phyloP scores from a whole-genome alignment of 2,797 vertebrate species.

The Pangasius sanitwongsei region DNA sequence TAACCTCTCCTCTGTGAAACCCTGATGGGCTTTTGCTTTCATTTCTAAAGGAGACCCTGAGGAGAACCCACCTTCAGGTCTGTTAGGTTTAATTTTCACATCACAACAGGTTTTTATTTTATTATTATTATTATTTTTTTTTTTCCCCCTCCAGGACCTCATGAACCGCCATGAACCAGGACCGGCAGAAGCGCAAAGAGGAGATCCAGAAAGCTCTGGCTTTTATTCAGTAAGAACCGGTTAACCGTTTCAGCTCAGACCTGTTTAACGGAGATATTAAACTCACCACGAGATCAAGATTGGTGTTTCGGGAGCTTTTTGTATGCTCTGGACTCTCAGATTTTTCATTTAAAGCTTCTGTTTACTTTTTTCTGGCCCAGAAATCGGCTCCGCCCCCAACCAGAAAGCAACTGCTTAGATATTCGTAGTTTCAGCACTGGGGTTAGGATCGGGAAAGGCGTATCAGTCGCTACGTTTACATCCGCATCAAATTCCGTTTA shows the following conservation, averaged over 20 bases:
- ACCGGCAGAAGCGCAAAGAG: conserved; percentile 84
- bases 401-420: neutral
- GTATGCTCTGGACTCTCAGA: neutral
- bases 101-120: no score
- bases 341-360: neutral
- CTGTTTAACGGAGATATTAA: neutral
- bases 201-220: conserved; percentile 88
- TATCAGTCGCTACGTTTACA: no score
- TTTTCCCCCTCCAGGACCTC: neutral
- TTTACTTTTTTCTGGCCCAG: neutral
- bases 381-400: neutral
- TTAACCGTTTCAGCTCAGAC: neutral
- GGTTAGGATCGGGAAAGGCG: neutral
- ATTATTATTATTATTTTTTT: no score
- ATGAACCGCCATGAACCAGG: conserved; percentile 73
- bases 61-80: neutral
- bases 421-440: neutral
- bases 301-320: neutral
- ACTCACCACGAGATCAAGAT: neutral
- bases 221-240: conserved; percentile 88
- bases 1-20: neutral
- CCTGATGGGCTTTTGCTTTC: neutral
- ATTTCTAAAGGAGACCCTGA: neutral
- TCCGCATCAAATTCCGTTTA: no score
- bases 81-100: neutral